phyloP scores from a whole-genome alignment of 2,113 vertebrate species.

The Hydropotes inermis region DNA sequence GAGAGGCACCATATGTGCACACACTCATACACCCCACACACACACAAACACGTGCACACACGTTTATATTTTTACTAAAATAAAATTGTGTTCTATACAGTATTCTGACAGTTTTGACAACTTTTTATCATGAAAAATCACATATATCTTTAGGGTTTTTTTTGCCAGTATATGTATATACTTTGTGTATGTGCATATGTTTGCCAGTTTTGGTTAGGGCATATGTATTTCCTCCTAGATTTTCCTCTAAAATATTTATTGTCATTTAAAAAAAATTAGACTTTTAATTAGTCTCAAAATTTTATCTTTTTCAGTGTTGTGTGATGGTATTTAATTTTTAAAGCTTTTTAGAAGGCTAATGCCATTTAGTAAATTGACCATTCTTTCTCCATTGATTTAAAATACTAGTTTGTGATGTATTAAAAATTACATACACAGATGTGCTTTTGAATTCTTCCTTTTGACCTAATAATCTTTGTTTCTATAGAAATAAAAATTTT shows the following conservation, averaged over 20 bases:
- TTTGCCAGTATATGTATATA: no score
- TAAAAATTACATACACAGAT: neutral
- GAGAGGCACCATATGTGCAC: neutral
- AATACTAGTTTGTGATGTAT: neutral
- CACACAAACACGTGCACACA: neutral
- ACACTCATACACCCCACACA: neutral
- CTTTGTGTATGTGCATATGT: neutral
- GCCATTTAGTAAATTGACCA: neutral
- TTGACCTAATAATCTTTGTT: neutral
- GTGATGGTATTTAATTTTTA: neutral
- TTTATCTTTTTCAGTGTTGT: neutral
- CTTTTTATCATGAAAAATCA: neutral
- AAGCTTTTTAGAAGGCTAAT: neutral
- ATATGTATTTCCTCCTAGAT: neutral
- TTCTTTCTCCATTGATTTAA: neutral
- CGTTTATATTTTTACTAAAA: neutral
- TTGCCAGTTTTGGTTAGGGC: neutral
- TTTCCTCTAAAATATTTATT: conserved; percentile 19
- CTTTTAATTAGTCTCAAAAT: neutral
- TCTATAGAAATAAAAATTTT: neutral
- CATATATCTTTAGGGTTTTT: neutral
- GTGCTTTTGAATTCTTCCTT: conserved; percentile 1
- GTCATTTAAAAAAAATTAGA: neutral
- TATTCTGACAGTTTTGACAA: neutral
- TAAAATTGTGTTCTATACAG: neutral